Conservation (phyloP, 2,797 vertebrate species). For the Pyrrhura leucotis region DNA sequence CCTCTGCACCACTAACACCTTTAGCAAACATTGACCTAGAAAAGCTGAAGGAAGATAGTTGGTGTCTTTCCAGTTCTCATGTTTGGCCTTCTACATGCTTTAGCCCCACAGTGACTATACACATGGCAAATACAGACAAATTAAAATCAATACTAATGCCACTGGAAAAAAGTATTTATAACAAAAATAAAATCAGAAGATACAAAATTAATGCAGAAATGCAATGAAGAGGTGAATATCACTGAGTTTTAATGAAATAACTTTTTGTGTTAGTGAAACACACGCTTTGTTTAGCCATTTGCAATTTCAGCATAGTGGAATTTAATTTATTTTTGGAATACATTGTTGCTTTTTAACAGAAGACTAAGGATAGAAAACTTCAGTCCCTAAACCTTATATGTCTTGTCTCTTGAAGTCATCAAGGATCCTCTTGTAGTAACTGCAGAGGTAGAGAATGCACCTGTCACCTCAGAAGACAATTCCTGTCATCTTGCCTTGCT, state of each 20-base stretch:
- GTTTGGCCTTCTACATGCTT: background rate
- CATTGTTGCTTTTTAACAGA: background rate
- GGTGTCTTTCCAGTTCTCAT: background rate
- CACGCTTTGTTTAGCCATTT: background rate
- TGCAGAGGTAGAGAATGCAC: background rate
- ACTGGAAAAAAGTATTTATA: background rate
- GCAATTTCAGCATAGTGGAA: background rate
- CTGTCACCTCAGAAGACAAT: background rate
- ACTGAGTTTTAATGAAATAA: background rate
- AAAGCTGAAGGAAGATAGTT: background rate
- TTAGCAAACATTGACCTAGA: background rate
- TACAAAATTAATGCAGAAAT: background rate
- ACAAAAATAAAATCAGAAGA: background rate
- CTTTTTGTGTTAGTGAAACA: background rate
- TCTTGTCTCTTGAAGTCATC: background rate
- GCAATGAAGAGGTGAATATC: background rate
- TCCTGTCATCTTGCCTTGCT: fast-evolving
- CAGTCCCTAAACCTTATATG: background rate
- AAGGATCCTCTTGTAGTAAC: background rate
- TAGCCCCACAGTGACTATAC: background rate
- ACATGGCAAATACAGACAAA: background rate
- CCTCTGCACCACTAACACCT: background rate
- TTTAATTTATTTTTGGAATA: background rate
- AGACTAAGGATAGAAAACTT: background rate
- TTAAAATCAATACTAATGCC: background rate